Conservation (phyloP, 2,888 invertebrate genomes). For the Heteromyza rotundicornis region DNA sequence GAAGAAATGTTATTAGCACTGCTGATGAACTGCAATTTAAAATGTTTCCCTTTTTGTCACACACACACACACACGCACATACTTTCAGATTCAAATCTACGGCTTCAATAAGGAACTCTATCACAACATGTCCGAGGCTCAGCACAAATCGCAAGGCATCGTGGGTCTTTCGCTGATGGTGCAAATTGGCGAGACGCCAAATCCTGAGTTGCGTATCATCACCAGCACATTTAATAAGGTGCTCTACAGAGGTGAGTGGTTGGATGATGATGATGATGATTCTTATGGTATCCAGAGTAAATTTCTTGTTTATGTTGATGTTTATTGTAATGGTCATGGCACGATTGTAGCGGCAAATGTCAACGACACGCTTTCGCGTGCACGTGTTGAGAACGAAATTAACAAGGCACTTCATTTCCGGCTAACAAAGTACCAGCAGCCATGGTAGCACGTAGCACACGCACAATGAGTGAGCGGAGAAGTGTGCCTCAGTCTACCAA, state of each 20-base stretch:
- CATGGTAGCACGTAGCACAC: slow-evolving; percentile 14
- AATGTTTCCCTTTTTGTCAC: not conserved
- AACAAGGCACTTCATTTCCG: slow-evolving; percentile 38
- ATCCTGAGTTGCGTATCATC: slow-evolving; percentile 83
- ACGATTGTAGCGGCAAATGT: slow-evolving; percentile 14
- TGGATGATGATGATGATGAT: no score
- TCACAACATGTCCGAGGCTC: slow-evolving; percentile 95
- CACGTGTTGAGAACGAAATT: slow-evolving; percentile 20
- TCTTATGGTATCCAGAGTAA: not conserved
- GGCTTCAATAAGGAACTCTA: slow-evolving; percentile 97
- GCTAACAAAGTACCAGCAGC: slow-evolving; percentile 28
- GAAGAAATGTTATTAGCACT: not conserved
- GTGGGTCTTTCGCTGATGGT: slow-evolving; percentile 95
- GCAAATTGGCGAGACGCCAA: slow-evolving; percentile 86
- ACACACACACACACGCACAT: slow-evolving; percentile 43
- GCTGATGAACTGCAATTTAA: not conserved
- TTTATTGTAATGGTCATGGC: no score
- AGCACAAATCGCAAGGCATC: slow-evolving; percentile 95
- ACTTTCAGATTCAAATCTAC: slow-evolving; percentile 96
- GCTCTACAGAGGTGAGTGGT: slow-evolving; percentile 79
- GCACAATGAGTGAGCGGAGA: no score
- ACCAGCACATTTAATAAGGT: slow-evolving; percentile 89
- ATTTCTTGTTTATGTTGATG: no score
- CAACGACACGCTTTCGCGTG: slow-evolving; percentile 14
- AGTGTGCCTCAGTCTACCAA: no score